Conservation (phyloP, 64 coral and sea anemone genomes). For the Orbicella faveolata region DNA sequence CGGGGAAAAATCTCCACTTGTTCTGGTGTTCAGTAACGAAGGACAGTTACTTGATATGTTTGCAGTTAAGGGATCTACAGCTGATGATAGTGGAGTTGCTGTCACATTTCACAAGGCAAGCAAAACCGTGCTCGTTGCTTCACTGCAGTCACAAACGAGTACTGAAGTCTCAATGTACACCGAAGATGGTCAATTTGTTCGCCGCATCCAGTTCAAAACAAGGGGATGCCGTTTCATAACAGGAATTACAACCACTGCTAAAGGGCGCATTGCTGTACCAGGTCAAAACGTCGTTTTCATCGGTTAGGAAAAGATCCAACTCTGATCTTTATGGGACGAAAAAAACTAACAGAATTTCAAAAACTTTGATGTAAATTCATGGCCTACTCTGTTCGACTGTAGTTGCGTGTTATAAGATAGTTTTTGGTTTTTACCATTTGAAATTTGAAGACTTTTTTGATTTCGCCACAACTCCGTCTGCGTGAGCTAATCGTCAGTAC, state of each 20-base stretch:
- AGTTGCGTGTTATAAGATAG: no score
- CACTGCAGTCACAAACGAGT: neutral
- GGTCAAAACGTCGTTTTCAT: neutral
- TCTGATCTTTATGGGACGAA: no score
- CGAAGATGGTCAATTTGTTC: neutral
- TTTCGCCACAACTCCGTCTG: no score
- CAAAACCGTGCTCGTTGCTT: neutral
- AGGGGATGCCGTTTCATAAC: neutral
- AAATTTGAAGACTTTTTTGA: no score
- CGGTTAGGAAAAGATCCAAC: neutral
- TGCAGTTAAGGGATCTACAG: neutral
- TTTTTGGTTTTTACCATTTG: no score
- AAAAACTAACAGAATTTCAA: no score
- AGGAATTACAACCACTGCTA: neutral
- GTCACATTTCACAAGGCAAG: neutral
- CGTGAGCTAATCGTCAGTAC: no score
- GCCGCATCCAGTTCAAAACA: neutral
- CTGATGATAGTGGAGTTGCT: neutral
- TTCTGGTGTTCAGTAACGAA: neutral
- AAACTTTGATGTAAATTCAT: no score
- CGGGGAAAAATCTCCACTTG: neutral
- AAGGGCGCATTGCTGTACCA: constrained; percentile 14
- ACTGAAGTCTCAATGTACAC: neutral
- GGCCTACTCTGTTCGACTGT: no score
- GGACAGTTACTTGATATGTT: neutral